Conservation (phyloP, 2,113 vertebrate species). For the Thermophis baileyi region DNA sequence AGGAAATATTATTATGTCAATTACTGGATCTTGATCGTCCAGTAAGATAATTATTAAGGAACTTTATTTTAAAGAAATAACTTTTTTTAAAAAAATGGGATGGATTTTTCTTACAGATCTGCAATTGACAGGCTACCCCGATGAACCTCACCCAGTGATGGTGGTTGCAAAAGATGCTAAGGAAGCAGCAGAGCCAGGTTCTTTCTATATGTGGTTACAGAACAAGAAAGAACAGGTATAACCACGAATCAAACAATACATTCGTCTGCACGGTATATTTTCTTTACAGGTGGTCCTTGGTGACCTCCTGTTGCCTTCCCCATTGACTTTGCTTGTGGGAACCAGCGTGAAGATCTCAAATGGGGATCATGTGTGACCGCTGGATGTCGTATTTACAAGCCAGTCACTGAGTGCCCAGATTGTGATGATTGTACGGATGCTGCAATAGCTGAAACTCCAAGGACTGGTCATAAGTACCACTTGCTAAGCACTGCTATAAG, state of each 20-base stretch:
- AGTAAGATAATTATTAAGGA: not conserved
- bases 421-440: not conserved
- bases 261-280: not conserved
- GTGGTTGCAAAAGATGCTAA: constrained; percentile 37
- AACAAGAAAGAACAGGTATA: constrained; percentile 89
- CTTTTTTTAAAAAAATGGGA: not conserved
- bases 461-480: not conserved
- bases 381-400: not conserved
- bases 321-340: not conserved
- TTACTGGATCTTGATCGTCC: not conserved
- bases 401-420: not conserved
- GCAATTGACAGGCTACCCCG: constrained; percentile 61
- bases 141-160: constrained; percentile 10
- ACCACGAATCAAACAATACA: not conserved
- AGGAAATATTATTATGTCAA: not conserved
- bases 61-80: not conserved
- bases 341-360: not conserved
- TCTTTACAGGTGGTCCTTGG: not conserved
- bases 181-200: constrained; percentile 55
- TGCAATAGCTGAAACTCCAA: not conserved
- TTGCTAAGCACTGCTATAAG: not conserved
- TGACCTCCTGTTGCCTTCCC: not conserved
- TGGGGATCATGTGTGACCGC: not conserved
- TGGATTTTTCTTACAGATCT: constrained; percentile 58
- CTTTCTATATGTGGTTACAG: constrained; percentile 78